phyloP scores from a whole-genome alignment of 2,797 vertebrate genomes.

The Liasis olivaceus region DNA sequence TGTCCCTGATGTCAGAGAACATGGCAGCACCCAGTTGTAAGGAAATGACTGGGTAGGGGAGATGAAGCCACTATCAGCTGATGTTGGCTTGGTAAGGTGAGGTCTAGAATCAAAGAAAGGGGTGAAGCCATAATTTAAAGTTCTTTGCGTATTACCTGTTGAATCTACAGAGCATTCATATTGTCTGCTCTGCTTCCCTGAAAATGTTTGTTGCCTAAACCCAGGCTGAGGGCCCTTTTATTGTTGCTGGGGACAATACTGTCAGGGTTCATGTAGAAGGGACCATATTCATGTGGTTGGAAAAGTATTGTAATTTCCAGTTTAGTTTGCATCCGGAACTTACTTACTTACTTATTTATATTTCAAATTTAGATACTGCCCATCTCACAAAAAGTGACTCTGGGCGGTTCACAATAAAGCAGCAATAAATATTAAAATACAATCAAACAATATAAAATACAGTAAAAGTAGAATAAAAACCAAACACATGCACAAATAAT shows the following conservation, averaged over 20 bases:
- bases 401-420: too few species aligned
- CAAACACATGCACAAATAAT: too few species aligned
- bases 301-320: not conserved
- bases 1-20: not conserved
- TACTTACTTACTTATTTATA: too few species aligned
- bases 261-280: not conserved
- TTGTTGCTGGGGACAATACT: not conserved
- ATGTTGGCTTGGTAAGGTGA: not conserved
- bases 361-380: too few species aligned
- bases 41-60: not conserved
- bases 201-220: not conserved
- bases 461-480: too few species aligned
- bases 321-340: not conserved
- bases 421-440: too few species aligned
- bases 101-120: not conserved
- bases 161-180: not conserved
- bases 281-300: not conserved
- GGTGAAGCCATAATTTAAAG: not conserved
- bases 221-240: not conserved
- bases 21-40: not conserved
- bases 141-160: not conserved
- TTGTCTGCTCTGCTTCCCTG: not conserved
- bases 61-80: not conserved
- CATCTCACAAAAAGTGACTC: too few species aligned
- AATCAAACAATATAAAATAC: too few species aligned